phyloP scores from a whole-genome alignment of 2,797 vertebrate species.

The Carapus acus region DNA sequence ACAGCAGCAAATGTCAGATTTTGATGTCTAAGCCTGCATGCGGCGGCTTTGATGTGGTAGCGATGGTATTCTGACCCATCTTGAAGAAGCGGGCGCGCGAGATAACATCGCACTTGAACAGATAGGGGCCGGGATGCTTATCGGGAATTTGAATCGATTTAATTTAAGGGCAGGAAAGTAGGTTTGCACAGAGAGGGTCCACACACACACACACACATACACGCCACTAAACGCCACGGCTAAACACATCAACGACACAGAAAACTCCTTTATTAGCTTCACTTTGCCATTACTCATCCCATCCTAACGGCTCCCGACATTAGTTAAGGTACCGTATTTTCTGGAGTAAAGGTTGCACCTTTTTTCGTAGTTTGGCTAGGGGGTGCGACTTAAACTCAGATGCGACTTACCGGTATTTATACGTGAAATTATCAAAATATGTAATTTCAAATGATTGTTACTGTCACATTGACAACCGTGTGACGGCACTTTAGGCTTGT shows the following conservation, averaged over 20 bases:
- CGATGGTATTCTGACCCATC: constrained; percentile 45
- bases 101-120: constrained; percentile 52
- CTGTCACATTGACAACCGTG: too few relatives aligned
- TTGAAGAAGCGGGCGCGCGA: constrained; percentile 46
- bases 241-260: constrained; percentile 29
- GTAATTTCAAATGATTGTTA: too few relatives aligned
- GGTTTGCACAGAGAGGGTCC: constrained; percentile 24
- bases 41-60: constrained; percentile 50
- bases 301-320: constrained; percentile 20
- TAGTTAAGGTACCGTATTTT: neutral
- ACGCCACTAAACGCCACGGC: too few relatives aligned
- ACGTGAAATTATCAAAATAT: too few relatives aligned
- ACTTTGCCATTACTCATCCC: constrained; percentile 75
- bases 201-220: too few relatives aligned
- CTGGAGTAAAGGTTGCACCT: too few relatives aligned
- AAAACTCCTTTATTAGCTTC: constrained; percentile 74
- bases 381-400: too few relatives aligned
- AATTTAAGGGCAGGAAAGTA: constrained; percentile 49
- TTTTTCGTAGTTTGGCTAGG: too few relatives aligned
- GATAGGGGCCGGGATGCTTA: constrained; percentile 44
- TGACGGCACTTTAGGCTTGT: too few relatives aligned
- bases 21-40: constrained; percentile 45
- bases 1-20: constrained; percentile 54
- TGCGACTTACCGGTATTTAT: too few relatives aligned
- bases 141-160: constrained; percentile 52